These are phyloP conservation scores for Syndactyla subalaris DNA, from an alignment of 2,797 vertebrate genomes.

Conservation along the genomic window DNA sequence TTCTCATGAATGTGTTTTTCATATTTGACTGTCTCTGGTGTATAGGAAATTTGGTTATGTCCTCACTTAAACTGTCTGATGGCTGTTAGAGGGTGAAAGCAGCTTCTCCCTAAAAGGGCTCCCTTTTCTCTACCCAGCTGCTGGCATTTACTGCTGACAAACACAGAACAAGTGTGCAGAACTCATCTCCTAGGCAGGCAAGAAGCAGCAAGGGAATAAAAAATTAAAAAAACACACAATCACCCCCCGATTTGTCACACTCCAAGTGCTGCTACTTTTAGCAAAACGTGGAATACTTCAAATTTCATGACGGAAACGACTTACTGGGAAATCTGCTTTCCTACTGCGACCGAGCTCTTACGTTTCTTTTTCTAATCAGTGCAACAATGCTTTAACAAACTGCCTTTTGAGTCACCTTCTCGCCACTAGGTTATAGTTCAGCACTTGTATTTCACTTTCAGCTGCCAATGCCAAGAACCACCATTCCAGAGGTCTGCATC, in stretches of 20 bases:
- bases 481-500: not conserved
- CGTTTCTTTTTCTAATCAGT: not conserved
- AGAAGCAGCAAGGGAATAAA: not conserved
- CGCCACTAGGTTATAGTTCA: accelerated
- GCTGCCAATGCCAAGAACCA: not conserved
- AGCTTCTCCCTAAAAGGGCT: not conserved
- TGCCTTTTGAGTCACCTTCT: not conserved
- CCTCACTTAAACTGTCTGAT: not conserved
- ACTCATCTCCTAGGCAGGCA: not conserved
- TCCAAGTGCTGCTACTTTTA: not conserved
- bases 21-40: not conserved
- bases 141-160: not conserved
- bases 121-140: not conserved
- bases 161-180: not conserved
- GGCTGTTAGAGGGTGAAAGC: accelerated
- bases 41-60: not conserved
- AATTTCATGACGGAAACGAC: not conserved
- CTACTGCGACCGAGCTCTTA: not conserved
- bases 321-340: not conserved
- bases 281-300: not conserved
- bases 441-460: not conserved
- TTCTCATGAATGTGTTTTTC: not conserved
- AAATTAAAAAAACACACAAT: no score
- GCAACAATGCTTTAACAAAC: not conserved
- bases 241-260: not conserved